Base-by-base conservation (phyloP, 2,113 vertebrate species). In the Patagioenas fasciata region DNA sequence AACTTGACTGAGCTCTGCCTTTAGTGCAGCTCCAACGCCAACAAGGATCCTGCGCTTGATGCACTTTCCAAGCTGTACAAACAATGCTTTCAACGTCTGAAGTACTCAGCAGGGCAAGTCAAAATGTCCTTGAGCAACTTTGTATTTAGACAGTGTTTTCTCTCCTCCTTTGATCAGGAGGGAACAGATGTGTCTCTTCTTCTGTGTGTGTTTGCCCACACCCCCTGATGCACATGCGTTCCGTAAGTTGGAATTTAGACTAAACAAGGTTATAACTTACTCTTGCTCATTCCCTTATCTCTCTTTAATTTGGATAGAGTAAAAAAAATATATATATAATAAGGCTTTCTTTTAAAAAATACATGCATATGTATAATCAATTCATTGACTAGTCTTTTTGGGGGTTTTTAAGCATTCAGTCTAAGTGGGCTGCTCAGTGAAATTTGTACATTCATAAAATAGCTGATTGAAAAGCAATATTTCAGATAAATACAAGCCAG, bases 401-500 rank as follows among this genome's bases (percentile, higher is more conserved):
- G 98, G 97, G 95, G 93, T 29, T 78, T 97, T 97, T 98, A 96
- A 98, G 98, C 98, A 98, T 97, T 96, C 91, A 97, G 96, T 97
- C 97, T 98, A 98, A 98, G 98, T 98, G 98, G 98, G 97, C 98
- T 98, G 98, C 98, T 99, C 98, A 98, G 98, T 98, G 97, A 98
- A 98, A 98, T 98, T 98, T 98, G 98, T 98, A 98, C 98, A 98
- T 98, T 99, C 98, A 99, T 98, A 99, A 98, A 98, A 98, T 98
- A 98, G 98, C 98, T 99, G 99, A 99, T 99, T 99, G 98, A 99
- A 99, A 99, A 98, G 98, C 98, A 98, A 98, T 98, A 98, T 99
- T 99, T 99, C 98, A 98, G 98, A 99, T 99, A 99, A 99, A 99
- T 98, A 98, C 98, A 98, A 98, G 98, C 98, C 98, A 98, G 98